A percentile compares a stretch with the other conserved stretches of the same genome.
Evolutionary conservation across 2,888 invertebrate species (phyloP).

Genomic region (Pseudanteris insignis): DNA sequence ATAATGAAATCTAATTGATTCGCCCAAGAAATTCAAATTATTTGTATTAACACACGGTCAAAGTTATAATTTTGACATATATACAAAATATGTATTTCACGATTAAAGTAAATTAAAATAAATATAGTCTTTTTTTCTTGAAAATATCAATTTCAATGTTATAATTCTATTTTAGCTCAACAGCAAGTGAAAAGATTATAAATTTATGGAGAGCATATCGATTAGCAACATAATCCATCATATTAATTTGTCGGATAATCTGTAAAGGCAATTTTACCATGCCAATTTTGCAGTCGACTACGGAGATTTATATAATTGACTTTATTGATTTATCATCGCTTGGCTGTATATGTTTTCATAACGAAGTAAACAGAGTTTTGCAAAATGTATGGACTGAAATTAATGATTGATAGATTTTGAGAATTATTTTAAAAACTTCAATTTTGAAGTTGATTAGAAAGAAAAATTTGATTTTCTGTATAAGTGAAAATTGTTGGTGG

Average conservation of each 20-base stretch:
- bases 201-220: slow-evolving; percentile 1
- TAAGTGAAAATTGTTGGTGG: no score
- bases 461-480: no score
- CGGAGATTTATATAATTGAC: not conserved
- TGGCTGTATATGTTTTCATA: no score
- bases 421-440: no score
- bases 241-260: slow-evolving; percentile 7
- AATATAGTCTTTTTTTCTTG: not conserved
- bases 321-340: not conserved
- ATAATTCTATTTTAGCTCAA: not conserved
- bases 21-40: no score
- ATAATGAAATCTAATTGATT: no score
- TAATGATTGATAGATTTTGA: no score
- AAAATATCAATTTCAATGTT: not conserved
- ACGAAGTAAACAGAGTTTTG: no score
- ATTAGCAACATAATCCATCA: slow-evolving; percentile 9
- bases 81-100: not conserved
- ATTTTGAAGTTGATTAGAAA: no score
- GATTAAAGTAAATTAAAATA: not conserved
- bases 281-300: slow-evolving; percentile 2
- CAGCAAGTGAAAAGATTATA: slow-evolving; percentile 3
- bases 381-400: no score
- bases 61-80: no score
- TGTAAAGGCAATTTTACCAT: slow-evolving; percentile 3
- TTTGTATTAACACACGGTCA: not conserved